Evolutionary conservation across 2,113 vertebrate species (phyloP), one percentile per base, ranked within the genome.

Genomic region (Indicator indicator): DNA sequence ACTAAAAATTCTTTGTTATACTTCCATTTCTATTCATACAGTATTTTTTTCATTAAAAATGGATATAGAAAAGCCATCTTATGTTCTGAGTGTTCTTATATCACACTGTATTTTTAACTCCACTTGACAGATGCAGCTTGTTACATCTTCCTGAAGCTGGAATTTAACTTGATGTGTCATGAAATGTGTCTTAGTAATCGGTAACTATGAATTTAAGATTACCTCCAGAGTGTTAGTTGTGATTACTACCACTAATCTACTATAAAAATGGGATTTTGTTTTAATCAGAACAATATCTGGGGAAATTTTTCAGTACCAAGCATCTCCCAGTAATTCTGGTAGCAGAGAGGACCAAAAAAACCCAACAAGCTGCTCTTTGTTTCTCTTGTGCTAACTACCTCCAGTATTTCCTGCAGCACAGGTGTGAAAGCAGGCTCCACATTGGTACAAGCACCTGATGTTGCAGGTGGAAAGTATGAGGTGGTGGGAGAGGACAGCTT

Each of bases 1-100:
- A 83, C 59, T 59, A 80, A 58, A 94, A 91, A 82, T 68, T 94
- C 85, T 96, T 97, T 88, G 55, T 97, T 97, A 93, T 97, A 95
- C 73, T 96, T 97, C 95, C 65, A 95, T 98, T 98, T 98, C 93
- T 98, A 96, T 90, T 96, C 89, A 87, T 95, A 95, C 86, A 95
- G 90, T 83, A 96, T 94, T 94, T 97, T 98, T 98, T 98, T 98
- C 97, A 98, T 97, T 98, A 97, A 98, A 97, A 97, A 40, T 12
- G 7, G 77, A 93, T 92, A 81, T 4, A 81, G 85, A 95, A 96
- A 95, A 89, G 38, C 44, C 14, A 17, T 69, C 88, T 89, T 86
- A 46, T 93, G 56, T 75, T 83, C 54, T 75, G 70, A 85, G 83
- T 58, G n/a, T 96, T 80, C 79, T 95, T 95, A 63, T 50, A 76